Evolutionary conservation across 2,888 invertebrate genomes (phyloP).

Genomic region (Drosophila ezoana): DNA sequence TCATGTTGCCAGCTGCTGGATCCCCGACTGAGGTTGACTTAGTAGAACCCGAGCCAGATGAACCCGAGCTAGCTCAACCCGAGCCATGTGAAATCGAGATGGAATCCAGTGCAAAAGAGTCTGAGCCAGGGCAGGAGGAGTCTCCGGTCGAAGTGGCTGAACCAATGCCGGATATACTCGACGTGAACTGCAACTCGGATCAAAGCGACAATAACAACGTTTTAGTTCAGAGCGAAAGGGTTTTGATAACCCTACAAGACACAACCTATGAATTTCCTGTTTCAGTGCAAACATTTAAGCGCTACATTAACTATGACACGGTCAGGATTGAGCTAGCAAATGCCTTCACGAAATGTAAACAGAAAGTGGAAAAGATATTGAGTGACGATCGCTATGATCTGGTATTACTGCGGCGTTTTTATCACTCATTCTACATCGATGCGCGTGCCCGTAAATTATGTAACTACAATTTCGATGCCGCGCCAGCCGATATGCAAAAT

Average conservation of each 20-base stretch:
- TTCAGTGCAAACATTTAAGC: slow-evolving; percentile 33
- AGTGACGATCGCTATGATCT: slow-evolving; percentile 1
- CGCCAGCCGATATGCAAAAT: slow-evolving; percentile 22
- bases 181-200: not conserved
- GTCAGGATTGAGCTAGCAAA: slow-evolving; percentile 15
- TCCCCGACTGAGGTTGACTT: not conserved
- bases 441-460: slow-evolving; percentile 12
- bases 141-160: too few relatives aligned
- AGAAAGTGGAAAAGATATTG: not conserved
- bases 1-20: slow-evolving; percentile 1
- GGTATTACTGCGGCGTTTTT: slow-evolving; percentile 20
- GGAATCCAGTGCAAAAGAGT: not conserved
- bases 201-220: not conserved
- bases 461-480: slow-evolving; percentile 39
- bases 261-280: slow-evolving; percentile 47
- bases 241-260: slow-evolving; percentile 12
- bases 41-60: not conserved
- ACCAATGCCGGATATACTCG: not conserved
- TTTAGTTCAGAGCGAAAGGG: slow-evolving; percentile 15
- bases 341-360: not conserved
- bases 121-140: not conserved
- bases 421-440: slow-evolving; percentile 37
- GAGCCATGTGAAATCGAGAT: too few relatives aligned
- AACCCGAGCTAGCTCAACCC: not conserved
- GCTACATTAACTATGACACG: slow-evolving; percentile 35